Conservation (phyloP, 2,888 invertebrate species). For the Thera obeliscata region DNA sequence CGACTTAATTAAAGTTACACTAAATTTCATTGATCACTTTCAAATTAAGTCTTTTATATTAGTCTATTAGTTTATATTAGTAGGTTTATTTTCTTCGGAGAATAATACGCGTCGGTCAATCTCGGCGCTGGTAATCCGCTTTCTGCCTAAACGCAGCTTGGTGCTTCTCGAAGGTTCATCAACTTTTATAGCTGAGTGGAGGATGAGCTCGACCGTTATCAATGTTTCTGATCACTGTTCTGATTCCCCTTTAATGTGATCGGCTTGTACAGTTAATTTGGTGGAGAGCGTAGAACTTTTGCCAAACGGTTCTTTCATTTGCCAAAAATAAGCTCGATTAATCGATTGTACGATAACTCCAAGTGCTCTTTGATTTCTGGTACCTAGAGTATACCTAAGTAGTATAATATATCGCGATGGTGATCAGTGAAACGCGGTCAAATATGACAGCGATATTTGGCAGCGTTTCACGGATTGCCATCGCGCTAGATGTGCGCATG, state of each 20-base stretch:
- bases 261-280: constrained; percentile 39
- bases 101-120: background rate
- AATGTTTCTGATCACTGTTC: constrained; percentile 55
- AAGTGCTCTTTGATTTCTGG: too few species aligned
- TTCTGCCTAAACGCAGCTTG: constrained; percentile 7
- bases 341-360: background rate
- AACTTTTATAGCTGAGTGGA: constrained; percentile 42
- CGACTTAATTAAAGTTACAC: too few species aligned
- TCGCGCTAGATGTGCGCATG: too few species aligned
- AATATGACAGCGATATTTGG: too few species aligned
- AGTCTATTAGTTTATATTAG: too few species aligned
- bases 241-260: constrained; percentile 42
- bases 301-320: background rate
- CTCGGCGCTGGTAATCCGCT: background rate
- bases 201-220: constrained; percentile 51
- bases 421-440: too few species aligned
- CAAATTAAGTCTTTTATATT: too few species aligned
- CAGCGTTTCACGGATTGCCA: too few species aligned
- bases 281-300: constrained; percentile 15
- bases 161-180: constrained; percentile 38
- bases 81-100: too few species aligned
- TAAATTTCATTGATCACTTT: too few species aligned
- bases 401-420: too few species aligned
- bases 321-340: background rate
- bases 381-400: too few species aligned